Conservation (phyloP, 2,888 invertebrate genomes). For the Lydus trimaculatus region DNA sequence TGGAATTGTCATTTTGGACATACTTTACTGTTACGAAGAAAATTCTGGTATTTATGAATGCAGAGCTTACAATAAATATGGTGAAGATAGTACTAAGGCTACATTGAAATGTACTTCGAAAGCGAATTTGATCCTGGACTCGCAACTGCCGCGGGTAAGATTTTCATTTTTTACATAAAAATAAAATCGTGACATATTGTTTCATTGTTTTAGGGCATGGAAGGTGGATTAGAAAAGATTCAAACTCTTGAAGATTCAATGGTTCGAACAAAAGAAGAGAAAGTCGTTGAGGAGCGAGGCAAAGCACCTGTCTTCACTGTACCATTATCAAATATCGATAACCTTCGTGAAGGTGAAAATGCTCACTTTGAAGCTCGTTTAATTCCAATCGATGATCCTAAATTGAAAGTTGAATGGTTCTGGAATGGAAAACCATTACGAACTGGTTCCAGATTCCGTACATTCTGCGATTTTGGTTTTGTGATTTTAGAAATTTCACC, state of each 20-base stretch:
- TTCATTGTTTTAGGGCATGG: conserved; percentile 75
- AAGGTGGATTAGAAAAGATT: conserved; percentile 92
- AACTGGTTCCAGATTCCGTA: conserved; percentile 92
- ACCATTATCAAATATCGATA: conserved; percentile 86
- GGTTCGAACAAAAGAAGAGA: conserved; percentile 77
- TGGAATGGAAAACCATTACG: conserved; percentile 90
- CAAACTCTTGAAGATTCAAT: conserved; percentile 91
- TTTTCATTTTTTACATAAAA: conserved; percentile 6
- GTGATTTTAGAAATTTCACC: conserved; percentile 97
- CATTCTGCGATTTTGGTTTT: conserved; percentile 98
- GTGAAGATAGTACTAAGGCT: conserved; percentile 86
- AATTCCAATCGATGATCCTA: conserved; percentile 90
- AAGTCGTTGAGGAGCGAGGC: conserved; percentile 76
- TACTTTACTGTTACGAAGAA: conserved; percentile 95
- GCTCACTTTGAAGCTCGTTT: conserved; percentile 90
- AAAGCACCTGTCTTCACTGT: conserved; percentile 91
- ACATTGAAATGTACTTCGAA: conserved; percentile 87
- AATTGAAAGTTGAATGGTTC: conserved; percentile 92
- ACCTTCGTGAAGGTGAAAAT: conserved; percentile 88
- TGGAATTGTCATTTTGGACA: conserved; percentile 94
- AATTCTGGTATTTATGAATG: conserved; percentile 95
- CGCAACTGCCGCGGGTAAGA: conserved; percentile 87
- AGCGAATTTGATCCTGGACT: conserved; percentile 88
- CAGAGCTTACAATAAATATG: conserved; percentile 90
- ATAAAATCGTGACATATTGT: conserved; percentile 17